These are phyloP conservation scores for Eurois occulta DNA, from an alignment of 2,888 invertebrate genomes.

Conservation along the genomic window DNA sequence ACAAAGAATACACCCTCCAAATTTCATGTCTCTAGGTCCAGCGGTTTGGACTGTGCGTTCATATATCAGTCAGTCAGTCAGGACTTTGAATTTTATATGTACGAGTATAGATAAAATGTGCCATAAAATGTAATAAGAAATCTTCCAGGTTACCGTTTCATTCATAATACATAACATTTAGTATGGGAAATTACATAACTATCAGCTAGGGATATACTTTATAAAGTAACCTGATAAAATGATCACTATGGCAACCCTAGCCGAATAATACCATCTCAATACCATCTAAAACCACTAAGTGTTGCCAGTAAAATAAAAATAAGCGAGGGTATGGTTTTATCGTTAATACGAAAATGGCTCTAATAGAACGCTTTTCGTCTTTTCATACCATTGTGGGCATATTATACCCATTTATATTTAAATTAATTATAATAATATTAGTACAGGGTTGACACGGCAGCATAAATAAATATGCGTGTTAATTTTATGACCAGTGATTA, in stretches of 20 bases:
- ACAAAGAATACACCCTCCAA: no score
- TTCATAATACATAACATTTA: neutral
- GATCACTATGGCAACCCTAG: slow-evolving; percentile 34
- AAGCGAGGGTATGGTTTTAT: slow-evolving; percentile 45
- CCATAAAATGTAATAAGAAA: slow-evolving; percentile 20
- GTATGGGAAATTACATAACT: neutral
- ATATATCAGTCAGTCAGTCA: no score
- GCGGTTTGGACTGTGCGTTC: no score
- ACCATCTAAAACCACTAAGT: slow-evolving; percentile 49
- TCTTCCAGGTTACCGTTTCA: slow-evolving; percentile 1
- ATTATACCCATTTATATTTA: slow-evolving; percentile 8
- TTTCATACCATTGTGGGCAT: slow-evolving; percentile 24
- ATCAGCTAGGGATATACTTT: neutral
- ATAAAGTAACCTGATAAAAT: neutral
- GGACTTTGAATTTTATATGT: no score
- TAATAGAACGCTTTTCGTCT: slow-evolving; percentile 23
- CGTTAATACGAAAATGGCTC: slow-evolving; percentile 37
- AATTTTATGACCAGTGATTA: neutral
- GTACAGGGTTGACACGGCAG: slow-evolving; percentile 16
- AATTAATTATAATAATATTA: slow-evolving; percentile 12
- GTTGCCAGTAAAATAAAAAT: slow-evolving; percentile 61
- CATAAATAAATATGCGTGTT: neutral
- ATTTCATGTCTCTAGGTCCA: no score
- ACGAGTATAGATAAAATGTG: no score
- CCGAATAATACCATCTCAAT: slow-evolving; percentile 32